phyloP scores from a whole-genome alignment of 1,140 invertebrate species.

The Conus betulinus region DNA sequence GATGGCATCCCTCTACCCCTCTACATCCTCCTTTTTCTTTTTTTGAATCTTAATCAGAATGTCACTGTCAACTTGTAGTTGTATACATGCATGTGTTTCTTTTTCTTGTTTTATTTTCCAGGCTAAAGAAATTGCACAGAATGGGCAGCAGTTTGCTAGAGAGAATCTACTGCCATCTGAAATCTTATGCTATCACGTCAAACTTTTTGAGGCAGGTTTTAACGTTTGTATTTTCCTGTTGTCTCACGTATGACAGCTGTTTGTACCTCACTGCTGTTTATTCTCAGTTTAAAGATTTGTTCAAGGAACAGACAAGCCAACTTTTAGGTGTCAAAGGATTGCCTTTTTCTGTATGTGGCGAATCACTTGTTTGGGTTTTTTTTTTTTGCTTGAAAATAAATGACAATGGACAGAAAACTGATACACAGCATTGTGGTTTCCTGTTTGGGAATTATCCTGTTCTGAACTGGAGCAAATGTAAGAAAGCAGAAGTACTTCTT shows the following conservation, averaged over 20 bases:
- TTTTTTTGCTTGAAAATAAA: neutral
- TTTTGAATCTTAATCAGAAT: too few relatives aligned
- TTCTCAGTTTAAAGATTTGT: neutral
- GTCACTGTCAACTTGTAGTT: too few relatives aligned
- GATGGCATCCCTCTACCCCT: too few relatives aligned
- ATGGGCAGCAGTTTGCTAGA: conserved; percentile 85
- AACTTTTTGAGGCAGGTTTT: conserved; percentile 81
- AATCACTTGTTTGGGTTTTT: neutral
- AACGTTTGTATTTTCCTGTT: neutral
- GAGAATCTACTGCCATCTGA: conserved; percentile 89
- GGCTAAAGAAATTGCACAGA: conserved; percentile 83
- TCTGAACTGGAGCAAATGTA: too few relatives aligned
- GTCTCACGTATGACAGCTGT: too few relatives aligned
- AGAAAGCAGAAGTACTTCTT: too few relatives aligned
- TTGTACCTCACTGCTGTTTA: neutral
- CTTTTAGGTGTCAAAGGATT: neutral
- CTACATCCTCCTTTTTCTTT: too few relatives aligned
- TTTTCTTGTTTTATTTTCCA: conserved; percentile 39
- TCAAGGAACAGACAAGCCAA: neutral
- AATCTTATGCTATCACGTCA: conserved; percentile 92
- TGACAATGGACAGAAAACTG: too few relatives aligned
- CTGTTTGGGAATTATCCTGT: too few relatives aligned
- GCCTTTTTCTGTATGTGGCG: neutral
- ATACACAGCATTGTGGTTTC: too few relatives aligned
- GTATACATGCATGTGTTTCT: too few relatives aligned